Percentiles rank a stretch among this genome's conserved stretches.
Evolutionary conservation across 2,113 vertebrate genomes (phyloP).

Genomic region (Menidia beryllina): DNA sequence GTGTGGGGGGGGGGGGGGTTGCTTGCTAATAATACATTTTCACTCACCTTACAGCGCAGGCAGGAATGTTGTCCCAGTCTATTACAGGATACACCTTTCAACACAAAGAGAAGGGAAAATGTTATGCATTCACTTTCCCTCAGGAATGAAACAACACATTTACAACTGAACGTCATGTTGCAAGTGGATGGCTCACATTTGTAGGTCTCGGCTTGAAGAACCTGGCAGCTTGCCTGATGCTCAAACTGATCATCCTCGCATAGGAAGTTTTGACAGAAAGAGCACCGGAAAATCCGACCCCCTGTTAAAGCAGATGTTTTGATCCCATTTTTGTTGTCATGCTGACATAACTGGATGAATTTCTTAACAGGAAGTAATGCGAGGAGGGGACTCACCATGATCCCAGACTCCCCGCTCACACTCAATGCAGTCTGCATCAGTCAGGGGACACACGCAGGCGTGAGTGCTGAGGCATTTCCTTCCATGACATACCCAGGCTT

Average conservation of each 20-base stretch:
- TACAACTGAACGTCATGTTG: background rate
- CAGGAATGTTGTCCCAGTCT: constrained; percentile 96
- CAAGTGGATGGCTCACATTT: constrained; percentile 88
- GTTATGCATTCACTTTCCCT: background rate
- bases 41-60: constrained; percentile 94
- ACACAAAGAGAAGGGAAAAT: background rate
- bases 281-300: constrained; percentile 96
- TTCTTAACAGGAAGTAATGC: background rate
- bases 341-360: background rate
- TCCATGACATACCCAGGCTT: constrained; percentile 98
- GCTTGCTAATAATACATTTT: background rate
- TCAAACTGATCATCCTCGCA: constrained; percentile 99
- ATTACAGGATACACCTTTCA: constrained; percentile 93
- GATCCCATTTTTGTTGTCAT: background rate
- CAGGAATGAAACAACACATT: too few relatives aligned
- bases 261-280: constrained; percentile 95
- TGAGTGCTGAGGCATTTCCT: constrained; percentile 96
- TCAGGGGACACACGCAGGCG: constrained; percentile 90
- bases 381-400: constrained; percentile 84
- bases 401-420: constrained; percentile 97
- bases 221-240: constrained; percentile 98
- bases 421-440: constrained; percentile 93
- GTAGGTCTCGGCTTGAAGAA: constrained; percentile 96
- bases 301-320: constrained; percentile 81
- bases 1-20: too few relatives aligned